Conservation (phyloP, 2,888 invertebrate species). For the Chironomus tentans region DNA sequence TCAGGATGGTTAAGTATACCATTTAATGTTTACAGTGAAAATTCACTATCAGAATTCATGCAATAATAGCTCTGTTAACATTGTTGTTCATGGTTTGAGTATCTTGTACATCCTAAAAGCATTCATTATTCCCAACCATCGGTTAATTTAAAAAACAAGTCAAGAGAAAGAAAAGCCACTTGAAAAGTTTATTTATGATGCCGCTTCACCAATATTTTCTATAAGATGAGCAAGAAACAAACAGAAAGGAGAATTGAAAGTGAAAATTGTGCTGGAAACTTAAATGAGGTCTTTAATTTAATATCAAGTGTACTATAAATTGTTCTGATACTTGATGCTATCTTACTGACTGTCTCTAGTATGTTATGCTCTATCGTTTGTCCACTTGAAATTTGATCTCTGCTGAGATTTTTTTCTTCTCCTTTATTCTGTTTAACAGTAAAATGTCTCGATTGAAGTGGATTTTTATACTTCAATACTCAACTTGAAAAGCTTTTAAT, state of each 20-base stretch:
- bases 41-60: too few relatives aligned
- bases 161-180: not conserved
- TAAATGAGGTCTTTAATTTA: not conserved
- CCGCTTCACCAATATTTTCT: not conserved
- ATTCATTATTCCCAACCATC: not conserved
- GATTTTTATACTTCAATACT: not conserved
- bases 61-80: too few relatives aligned
- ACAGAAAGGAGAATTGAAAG: not conserved
- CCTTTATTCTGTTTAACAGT: too few relatives aligned
- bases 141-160: not conserved
- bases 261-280: not conserved
- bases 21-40: too few relatives aligned
- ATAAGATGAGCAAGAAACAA: not conserved
- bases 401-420: not conserved
- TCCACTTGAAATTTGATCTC: not conserved
- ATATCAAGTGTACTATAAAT: not conserved
- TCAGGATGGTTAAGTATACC: too few relatives aligned
- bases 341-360: too few relatives aligned
- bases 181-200: not conserved
- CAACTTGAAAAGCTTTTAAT: not conserved
- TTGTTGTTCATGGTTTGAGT: too few relatives aligned
- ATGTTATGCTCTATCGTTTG: not conserved
- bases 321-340: not conserved
- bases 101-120: too few relatives aligned
- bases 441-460: too few relatives aligned